Evolutionary conservation across 1,140 invertebrate species (phyloP).

Genomic region (Drosophila repleta): DNA sequence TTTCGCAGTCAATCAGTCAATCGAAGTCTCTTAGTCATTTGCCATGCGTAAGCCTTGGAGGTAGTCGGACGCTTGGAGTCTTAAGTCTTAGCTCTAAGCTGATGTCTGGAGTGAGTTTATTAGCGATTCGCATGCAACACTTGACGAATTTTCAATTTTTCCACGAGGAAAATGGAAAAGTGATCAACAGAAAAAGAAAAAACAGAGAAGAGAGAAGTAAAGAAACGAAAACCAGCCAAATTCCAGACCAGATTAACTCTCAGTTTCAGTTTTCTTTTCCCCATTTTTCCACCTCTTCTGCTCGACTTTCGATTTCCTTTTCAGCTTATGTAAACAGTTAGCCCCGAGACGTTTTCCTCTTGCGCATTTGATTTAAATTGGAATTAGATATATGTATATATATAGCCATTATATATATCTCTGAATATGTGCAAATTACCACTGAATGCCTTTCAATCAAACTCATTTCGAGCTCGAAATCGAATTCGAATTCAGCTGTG

Average conservation of each 20-base stretch:
- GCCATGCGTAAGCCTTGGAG: neutral
- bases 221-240: neutral
- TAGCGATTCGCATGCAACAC: constrained; percentile 9
- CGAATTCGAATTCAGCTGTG: constrained; percentile 16
- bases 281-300: constrained; percentile 2
- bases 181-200: neutral
- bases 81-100: neutral
- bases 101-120: neutral
- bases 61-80: neutral
- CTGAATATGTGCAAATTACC: constrained; percentile 18
- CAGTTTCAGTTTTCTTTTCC: neutral
- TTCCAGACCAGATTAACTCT: constrained; percentile 29
- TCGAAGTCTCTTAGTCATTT: no score
- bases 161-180: neutral
- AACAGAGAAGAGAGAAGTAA: neutral
- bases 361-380: neutral
- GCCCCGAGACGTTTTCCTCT: neutral
- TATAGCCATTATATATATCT: neutral
- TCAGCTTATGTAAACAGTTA: neutral
- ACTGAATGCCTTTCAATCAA: constrained; percentile 22
- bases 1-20: neutral
- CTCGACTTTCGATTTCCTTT: constrained; percentile 26
- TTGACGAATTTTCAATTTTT: constrained; percentile 26
- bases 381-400: neutral
- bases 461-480: constrained; percentile 2